phyloP scores from a whole-genome alignment of 1,140 invertebrate genomes.

The Metaphire vulgaris region DNA sequence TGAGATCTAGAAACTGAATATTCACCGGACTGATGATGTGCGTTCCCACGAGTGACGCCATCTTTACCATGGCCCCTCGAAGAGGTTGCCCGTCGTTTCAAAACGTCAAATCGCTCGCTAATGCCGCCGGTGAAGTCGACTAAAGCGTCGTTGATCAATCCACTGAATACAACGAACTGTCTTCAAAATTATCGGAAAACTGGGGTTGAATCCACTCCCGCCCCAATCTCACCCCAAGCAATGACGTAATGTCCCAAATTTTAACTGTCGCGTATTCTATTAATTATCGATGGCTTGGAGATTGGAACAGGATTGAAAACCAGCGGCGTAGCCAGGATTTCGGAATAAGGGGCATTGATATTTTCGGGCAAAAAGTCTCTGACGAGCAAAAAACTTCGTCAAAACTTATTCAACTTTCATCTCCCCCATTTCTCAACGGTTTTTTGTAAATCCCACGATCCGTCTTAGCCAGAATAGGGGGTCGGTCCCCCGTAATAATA shows the following conservation, averaged over 20 bases:
- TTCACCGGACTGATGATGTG: no score
- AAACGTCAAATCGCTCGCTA: slow-evolving; percentile 56
- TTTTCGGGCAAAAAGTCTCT: no score
- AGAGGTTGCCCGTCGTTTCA: slow-evolving; percentile 48
- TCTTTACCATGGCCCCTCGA: slow-evolving; percentile 49
- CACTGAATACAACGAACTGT: slow-evolving; percentile 58
- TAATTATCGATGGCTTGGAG: background rate
- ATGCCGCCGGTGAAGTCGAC: slow-evolving; percentile 61
- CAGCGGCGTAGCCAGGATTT: background rate
- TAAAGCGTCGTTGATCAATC: slow-evolving; percentile 58
- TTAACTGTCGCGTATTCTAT: background rate
- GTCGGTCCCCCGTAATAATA: no score
- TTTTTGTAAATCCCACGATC: no score
- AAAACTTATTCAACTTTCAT: no score
- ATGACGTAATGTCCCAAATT: background rate
- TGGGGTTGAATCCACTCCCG: background rate
- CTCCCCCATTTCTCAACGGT: no score
- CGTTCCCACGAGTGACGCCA: slow-evolving; percentile 55
- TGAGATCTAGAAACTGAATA: no score
- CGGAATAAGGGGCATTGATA: background rate
- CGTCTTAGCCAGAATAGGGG: no score
- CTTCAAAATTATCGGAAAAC: slow-evolving; percentile 54
- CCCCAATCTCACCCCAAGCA: background rate
- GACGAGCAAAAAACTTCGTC: no score
- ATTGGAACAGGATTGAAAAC: background rate